Base-by-base conservation (phyloP, 1,140 invertebrate genomes). In the Gonioctena quinquepunctata region DNA sequence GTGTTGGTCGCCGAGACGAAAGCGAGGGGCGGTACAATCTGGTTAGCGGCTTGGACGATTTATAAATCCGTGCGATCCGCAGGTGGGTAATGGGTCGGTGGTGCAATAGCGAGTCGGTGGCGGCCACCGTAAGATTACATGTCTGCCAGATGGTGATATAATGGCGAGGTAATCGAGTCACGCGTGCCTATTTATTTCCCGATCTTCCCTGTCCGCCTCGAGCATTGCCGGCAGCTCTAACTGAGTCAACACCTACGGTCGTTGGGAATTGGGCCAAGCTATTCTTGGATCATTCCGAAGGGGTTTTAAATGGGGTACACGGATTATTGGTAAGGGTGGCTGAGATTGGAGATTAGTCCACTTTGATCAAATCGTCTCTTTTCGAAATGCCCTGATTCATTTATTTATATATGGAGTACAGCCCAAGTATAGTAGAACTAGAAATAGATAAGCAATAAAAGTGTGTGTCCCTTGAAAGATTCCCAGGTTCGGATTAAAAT, bases 111-210 rank as follows among this genome's bases (percentile, higher is more conserved):
- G 28, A 61, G 25, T 61, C 59, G 59, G 42, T 48, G 42, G n/a
- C 61, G 61, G 61, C 74, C 74, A 76, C 72, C 76, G 74, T 77
- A 76, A 77, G 76, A 79, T 79, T 77, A 79, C 76, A 76, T 79
- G 77, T 79, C 77, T 75, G 68, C 69, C 59, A 71, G 77, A 79
- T 79, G 70, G 76, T 77, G 76, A 79, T 77, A 77, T 76, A 79
- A 74, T 76, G 76, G 71, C 66, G 66, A 25, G 66, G 69, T 79
- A 79, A 79, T 79, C 74, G 77, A 79, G 77, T 79, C 77, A 79
- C 77, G 77, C 77, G 77, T 78, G 66, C 71, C 68, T 66, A 66
- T 57, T 66, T 66, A 66, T 25, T 54, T 23, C 22, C 3, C 52
- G 13, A 18, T 16, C 19, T 54, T 19, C 18, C 18, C 19, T 19